Percentiles rank a stretch among this genome's conserved stretches.
Conservation (phyloP, 2,113 vertebrate species). For the Charadrius vociferus region DNA sequence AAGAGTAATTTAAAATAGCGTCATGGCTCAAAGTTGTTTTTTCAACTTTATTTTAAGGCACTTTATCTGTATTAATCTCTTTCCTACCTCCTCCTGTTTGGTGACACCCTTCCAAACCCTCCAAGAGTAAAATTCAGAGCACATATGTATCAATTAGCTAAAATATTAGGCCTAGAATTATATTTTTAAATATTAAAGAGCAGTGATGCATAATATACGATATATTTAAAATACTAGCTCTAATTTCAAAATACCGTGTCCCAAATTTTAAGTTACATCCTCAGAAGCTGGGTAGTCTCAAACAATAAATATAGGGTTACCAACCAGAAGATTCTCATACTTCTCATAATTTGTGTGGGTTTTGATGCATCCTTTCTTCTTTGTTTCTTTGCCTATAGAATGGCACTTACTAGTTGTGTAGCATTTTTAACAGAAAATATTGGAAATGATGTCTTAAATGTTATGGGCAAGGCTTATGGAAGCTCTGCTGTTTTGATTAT, state of each 20-base stretch:
- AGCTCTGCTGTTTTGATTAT: neutral
- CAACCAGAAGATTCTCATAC: neutral
- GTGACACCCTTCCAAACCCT: neutral
- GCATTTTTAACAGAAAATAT: too few species aligned
- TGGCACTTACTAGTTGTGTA: too few species aligned
- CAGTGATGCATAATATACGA: neutral
- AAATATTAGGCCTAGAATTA: neutral
- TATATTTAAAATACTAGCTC: neutral
- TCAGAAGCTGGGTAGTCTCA: neutral
- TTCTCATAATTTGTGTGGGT: neutral
- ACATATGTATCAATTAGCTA: neutral
- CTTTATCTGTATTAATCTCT: neutral
- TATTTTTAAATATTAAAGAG: neutral
- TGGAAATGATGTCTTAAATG: neutral
- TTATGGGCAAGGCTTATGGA: neutral
- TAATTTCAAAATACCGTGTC: neutral
- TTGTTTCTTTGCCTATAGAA: neutral
- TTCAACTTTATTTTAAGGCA: neutral
- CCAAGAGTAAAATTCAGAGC: neutral
- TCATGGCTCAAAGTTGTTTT: neutral
- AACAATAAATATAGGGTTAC: neutral
- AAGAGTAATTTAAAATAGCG: neutral
- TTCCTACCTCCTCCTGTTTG: neutral
- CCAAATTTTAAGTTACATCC: neutral
- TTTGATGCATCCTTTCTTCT: neutral